Evolutionary conservation across 2,888 invertebrate genomes (phyloP).

Genomic region (Penaeus monodon): DNA sequence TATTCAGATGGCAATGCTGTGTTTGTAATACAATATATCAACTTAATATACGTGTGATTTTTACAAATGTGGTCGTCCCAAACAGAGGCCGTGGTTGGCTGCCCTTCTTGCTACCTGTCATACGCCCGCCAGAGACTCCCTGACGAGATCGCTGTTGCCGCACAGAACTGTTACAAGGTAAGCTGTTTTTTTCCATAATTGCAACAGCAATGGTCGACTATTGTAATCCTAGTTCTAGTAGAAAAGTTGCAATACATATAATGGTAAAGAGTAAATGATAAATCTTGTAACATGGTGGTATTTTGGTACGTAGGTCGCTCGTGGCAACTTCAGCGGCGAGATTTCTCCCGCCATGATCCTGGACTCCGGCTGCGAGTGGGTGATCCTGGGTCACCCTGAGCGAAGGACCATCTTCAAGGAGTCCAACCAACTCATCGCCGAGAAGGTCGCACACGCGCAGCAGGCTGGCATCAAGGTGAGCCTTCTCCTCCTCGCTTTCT

Average conservation of each 20-base stretch:
- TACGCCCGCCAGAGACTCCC: slow-evolving; percentile 81
- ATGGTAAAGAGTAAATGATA: no score
- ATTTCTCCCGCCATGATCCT: slow-evolving; percentile 75
- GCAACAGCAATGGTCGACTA: slow-evolving; percentile 1
- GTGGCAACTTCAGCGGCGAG: slow-evolving; percentile 74
- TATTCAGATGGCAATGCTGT: no score
- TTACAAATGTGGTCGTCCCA: no score
- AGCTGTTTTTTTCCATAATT: background rate
- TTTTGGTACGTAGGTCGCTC: slow-evolving; percentile 31
- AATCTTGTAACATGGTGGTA: no score
- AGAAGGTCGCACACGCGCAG: slow-evolving; percentile 60
- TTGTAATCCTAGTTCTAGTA: no score
- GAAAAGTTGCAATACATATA: no score
- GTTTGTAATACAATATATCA: no score
- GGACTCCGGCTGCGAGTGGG: slow-evolving; percentile 74
- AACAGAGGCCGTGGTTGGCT: slow-evolving; percentile 87
- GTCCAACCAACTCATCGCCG: slow-evolving; percentile 68
- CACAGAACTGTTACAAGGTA: slow-evolving; percentile 92
- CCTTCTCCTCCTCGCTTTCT: slow-evolving; percentile 64
- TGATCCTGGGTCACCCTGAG: slow-evolving; percentile 76
- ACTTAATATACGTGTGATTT: no score
- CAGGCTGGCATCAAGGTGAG: slow-evolving; percentile 70
- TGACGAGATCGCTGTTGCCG: slow-evolving; percentile 82
- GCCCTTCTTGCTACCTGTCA: slow-evolving; percentile 88
- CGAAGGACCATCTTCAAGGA: slow-evolving; percentile 74